Conservation (phyloP, 2,113 vertebrate genomes). For the Guaruba guarouba region DNA sequence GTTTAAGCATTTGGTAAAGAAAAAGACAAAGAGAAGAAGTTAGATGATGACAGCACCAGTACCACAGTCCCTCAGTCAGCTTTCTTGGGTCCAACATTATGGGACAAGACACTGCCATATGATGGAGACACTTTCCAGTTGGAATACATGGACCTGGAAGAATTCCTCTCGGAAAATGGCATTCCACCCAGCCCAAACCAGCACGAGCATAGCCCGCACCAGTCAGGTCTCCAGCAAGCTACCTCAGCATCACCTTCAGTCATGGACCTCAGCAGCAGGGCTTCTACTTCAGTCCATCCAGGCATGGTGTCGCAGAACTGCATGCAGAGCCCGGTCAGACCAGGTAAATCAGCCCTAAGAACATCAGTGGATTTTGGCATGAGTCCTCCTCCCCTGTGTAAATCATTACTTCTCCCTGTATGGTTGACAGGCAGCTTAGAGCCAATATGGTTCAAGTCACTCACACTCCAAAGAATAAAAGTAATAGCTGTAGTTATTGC, state of each 20-base stretch:
- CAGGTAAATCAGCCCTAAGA: slow-evolving; percentile 79
- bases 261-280: slow-evolving; percentile 91
- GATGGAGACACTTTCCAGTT: slow-evolving; percentile 96
- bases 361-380: not conserved
- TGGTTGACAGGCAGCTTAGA: not conserved
- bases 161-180: slow-evolving; percentile 97
- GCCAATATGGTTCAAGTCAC: not conserved
- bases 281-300: slow-evolving; percentile 84
- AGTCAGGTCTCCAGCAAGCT: slow-evolving; percentile 76
- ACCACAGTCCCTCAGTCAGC: slow-evolving; percentile 89
- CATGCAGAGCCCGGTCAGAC: slow-evolving; percentile 84
- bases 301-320: slow-evolving; percentile 85
- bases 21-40: slow-evolving; percentile 92
- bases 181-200: slow-evolving; percentile 90
- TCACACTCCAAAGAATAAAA: not conserved
- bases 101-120: slow-evolving; percentile 98
- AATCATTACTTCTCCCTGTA: not conserved
- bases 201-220: slow-evolving; percentile 80
- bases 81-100: slow-evolving; percentile 95
- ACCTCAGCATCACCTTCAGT: slow-evolving; percentile 82
- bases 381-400: not conserved
- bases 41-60: slow-evolving; percentile 87
- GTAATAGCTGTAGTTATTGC: not conserved
- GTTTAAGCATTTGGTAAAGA: slow-evolving; percentile 88
- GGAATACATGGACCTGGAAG: slow-evolving; percentile 99